phyloP scores from a whole-genome alignment of 1,140 invertebrate species.

The Heliconius nattereri region DNA sequence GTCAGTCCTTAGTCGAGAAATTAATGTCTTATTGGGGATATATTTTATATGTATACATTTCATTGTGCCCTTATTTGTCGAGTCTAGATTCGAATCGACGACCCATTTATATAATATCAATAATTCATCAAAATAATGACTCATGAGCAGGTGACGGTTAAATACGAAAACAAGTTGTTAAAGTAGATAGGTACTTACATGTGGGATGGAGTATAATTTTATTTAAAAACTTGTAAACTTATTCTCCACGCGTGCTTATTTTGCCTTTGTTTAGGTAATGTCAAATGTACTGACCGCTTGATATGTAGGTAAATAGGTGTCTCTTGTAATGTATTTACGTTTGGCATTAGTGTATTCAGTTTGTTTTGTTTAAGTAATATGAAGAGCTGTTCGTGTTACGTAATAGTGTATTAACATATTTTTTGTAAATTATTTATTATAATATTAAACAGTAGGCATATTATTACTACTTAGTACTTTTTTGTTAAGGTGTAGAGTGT shows the following conservation, averaged over 20 bases:
- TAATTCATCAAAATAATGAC: slow-evolving; percentile 3
- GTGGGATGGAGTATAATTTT: not conserved
- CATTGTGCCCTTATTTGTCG: not conserved
- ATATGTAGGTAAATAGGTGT: not conserved
- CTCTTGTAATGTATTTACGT: not conserved
- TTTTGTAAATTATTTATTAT: too few species aligned
- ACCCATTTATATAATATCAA: slow-evolving; percentile 3
- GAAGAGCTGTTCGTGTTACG: too few species aligned
- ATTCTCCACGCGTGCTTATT: slow-evolving; percentile 1
- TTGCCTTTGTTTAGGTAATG: not conserved
- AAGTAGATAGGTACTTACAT: not conserved
- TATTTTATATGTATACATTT: not conserved
- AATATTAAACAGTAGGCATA: too few species aligned
- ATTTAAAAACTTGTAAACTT: slow-evolving; percentile 11
- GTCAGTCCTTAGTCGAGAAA: not conserved
- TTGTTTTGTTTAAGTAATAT: too few species aligned
- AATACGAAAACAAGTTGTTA: not conserved
- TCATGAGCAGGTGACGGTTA: slow-evolving; percentile 1
- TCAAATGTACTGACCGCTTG: not conserved
- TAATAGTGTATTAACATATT: too few species aligned
- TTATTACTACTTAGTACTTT: too few species aligned
- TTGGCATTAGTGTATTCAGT: not conserved
- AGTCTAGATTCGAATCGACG: not conserved
- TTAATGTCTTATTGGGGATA: not conserved
- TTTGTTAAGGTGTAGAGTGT: too few species aligned